Conservation (phyloP, 2,888 invertebrate genomes). For the Atrina japonica region DNA sequence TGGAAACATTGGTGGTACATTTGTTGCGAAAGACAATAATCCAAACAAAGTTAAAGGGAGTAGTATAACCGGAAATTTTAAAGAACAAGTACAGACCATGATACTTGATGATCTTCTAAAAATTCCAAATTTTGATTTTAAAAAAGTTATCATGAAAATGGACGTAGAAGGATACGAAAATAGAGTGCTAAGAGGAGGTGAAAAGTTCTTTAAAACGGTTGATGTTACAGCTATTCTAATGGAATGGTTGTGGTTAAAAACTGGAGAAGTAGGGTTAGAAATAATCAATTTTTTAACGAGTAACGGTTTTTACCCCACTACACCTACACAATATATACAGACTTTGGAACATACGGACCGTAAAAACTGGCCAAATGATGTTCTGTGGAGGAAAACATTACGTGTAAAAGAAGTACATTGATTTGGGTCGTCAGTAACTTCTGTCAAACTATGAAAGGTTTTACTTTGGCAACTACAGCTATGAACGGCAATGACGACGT, state of each 20-base stretch:
- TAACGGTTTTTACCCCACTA: slow-evolving; percentile 21
- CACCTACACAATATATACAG: not conserved
- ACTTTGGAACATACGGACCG: not conserved
- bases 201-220: slow-evolving; percentile 34
- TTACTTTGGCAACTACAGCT: too few relatives aligned
- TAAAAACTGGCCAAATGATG: slow-evolving; percentile 19
- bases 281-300: slow-evolving; percentile 24
- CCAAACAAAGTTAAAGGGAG: slow-evolving; percentile 21
- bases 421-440: too few relatives aligned
- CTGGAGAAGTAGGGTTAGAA: slow-evolving; percentile 14
- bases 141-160: slow-evolving; percentile 40
- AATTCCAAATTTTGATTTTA: slow-evolving; percentile 33
- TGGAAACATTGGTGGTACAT: slow-evolving; percentile 38
- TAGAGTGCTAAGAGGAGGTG: slow-evolving; percentile 27
- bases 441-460: too few relatives aligned
- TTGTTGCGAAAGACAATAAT: slow-evolving; percentile 34
- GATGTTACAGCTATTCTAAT: slow-evolving; percentile 33
- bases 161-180: slow-evolving; percentile 43
- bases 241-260: slow-evolving; percentile 39
- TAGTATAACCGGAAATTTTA: slow-evolving; percentile 4
- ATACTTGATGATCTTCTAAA: slow-evolving; percentile 31
- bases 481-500: too few relatives aligned
- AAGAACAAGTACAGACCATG: slow-evolving; percentile 20
- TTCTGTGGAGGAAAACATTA: slow-evolving; percentile 17
- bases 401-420: too few relatives aligned